Base-by-base conservation (phyloP, 2,888 invertebrate species). In the Cerastis leucographa region DNA sequence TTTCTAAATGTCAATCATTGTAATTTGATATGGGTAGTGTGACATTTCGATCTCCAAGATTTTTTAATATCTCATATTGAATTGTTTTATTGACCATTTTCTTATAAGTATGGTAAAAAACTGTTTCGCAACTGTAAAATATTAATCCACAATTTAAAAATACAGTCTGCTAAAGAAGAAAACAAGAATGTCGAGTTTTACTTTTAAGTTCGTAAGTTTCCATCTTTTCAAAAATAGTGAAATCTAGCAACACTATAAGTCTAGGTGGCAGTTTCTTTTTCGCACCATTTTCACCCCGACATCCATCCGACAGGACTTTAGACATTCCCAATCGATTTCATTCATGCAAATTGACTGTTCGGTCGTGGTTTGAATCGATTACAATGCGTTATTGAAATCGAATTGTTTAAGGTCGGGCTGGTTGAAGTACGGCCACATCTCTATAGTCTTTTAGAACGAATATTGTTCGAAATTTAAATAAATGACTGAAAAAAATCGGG, bases 321-420 rank as follows among this genome's bases (percentile, higher is more conserved):
- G 85, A 77, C 77, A 85, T 80, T 74, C 77, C 75, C 76, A 80
- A 86, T 85, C 70, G 83, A 86, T 83, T 86, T 75, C 54, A 64
- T 79, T 80, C 78, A 85, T 80, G 75, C 74, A 85, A 86, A 86
- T 80, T 74, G 74, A 83, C 84, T 78, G 74, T 77, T 76, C 78
- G 73, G 61, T 80, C 76, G 76, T 81, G 84, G 81, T 80, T 85
- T 77, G 79, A 87, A 80, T 82, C 80, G 80, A 85, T 86, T 84
- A 80, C 82, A 79, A 82, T 80, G 76, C 74, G 74, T 80, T 85
- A 85, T 78, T 80, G 73, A 77, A 84, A 86, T 81, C 67, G 74
- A 87, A 81, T 84, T 81, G 75, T 86, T 73, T 77, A 75, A 74
- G 78, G 78, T 83, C 67, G 71, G 40, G 65, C 68, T 78, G 72